These are phyloP conservation scores for Pterophyllum scalare DNA, from an alignment of 2,113 vertebrate genomes.

Conservation along the genomic window DNA sequence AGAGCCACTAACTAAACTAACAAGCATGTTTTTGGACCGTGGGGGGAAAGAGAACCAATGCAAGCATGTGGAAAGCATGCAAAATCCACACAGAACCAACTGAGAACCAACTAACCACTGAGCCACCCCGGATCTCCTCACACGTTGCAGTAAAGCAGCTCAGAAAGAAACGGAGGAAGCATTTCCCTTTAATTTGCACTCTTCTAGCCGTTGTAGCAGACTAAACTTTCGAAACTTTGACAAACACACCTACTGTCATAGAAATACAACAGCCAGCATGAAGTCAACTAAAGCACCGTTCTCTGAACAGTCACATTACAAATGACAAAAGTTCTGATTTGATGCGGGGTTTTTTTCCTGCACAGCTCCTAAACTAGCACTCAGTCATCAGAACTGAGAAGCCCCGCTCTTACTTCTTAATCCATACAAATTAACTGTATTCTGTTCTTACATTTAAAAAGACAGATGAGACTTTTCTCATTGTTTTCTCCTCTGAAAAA, in stretches of 20 bases:
- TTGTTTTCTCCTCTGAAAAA: conserved; percentile 34
- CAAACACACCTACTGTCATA: neutral
- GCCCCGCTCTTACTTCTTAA: neutral
- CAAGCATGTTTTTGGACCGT: neutral
- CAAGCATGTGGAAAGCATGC: neutral
- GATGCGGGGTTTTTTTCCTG: neutral
- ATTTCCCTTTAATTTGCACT: neutral
- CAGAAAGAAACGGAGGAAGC: neutral
- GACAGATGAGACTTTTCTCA: conserved; percentile 1
- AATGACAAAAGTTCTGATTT: neutral
- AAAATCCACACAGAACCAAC: too few relatives aligned
- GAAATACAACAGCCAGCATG: neutral
- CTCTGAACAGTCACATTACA: neutral
- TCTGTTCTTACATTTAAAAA: neutral
- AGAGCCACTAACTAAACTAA: neutral
- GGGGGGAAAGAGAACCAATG: neutral
- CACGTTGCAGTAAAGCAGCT: neutral
- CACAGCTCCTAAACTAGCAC: neutral
- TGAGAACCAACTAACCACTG: too few relatives aligned
- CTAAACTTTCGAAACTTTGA: neutral
- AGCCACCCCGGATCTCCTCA: neutral
- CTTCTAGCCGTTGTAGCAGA: neutral
- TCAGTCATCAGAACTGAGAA: neutral
- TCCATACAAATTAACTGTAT: conserved; percentile 20
- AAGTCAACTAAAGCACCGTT: neutral